phyloP scores from a whole-genome alignment of 2,888 invertebrate genomes.

The Aphrophora alni region DNA sequence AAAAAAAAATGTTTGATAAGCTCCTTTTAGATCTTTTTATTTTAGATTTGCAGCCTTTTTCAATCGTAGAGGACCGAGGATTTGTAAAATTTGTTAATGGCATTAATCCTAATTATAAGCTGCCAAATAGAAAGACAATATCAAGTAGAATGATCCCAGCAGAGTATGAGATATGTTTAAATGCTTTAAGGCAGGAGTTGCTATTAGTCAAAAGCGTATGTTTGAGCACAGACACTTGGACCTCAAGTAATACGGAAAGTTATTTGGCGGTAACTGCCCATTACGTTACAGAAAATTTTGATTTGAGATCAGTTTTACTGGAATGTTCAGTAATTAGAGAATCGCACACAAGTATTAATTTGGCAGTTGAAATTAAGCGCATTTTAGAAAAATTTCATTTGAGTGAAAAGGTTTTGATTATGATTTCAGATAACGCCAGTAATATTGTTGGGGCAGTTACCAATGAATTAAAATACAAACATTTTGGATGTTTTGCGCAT shows the following conservation, averaged over 20 bases:
- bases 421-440: neutral
- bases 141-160: slow-evolving; percentile 10
- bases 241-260: neutral
- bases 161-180: slow-evolving; percentile 13
- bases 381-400: neutral
- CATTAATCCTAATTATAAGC: slow-evolving; percentile 12
- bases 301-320: slow-evolving; percentile 9
- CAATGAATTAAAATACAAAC: too few species aligned
- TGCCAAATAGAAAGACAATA: slow-evolving; percentile 21
- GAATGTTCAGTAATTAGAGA: neutral
- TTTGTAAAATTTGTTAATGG: slow-evolving; percentile 12
- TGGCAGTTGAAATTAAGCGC: neutral
- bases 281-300: neutral
- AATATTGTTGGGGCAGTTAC: neutral
- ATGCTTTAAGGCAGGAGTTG: neutral
- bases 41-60: slow-evolving; percentile 29
- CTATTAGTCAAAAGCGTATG: too few species aligned
- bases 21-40: slow-evolving; percentile 12
- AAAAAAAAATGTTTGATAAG: slow-evolving; percentile 25
- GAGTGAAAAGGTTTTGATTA: neutral
- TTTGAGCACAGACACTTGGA: neutral
- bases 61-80: slow-evolving; percentile 28
- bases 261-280: slow-evolving; percentile 12
- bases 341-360: slow-evolving; percentile 13
- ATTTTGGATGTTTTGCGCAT: too few species aligned